Base-by-base conservation (phyloP, 2,888 invertebrate genomes). In the Tridacna gigas region DNA sequence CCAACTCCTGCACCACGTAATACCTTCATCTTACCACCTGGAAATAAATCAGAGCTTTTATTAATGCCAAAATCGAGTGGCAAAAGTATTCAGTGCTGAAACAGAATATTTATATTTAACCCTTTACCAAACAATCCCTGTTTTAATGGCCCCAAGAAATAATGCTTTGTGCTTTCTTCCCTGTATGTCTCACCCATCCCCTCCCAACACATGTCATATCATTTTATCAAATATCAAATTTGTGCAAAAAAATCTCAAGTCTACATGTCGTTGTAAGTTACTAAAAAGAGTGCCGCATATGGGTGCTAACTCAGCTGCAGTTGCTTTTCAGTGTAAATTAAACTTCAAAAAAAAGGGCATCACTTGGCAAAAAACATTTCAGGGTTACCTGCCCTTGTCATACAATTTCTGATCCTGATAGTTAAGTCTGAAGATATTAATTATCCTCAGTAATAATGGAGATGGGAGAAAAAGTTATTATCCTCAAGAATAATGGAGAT, bases 1-100 rank as follows among this genome's bases (percentile, higher is more conserved):
- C 69, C 69, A 2, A 69, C 47, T 22, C 69, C 69, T 69, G 69
- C 69, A 5, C 69, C 69, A n/a, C 45, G 37, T 25, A 69, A 69
- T 47, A 69, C 45, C 47, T 69, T 69, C 47, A 69, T 47, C 4
- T n/a, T 45, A 18, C 69, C 69, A 7, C 69, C 69, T 69, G 69
- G 18, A 45, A 69, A 45, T 61, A 61, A 12, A 61, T 0, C n/a
- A 20, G 20, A 15, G 9, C 61, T 20, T 1, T 56, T 56, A 20
- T 18, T 18, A 56, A n/a, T n/a, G n/a, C n/a, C n/a, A n/a, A n/a
- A n/a, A 12, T 13, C 2, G 4, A 22, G n/a, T 4, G 4, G 65
- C 65, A 18, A 5, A 56, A 5, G 9, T 56, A 5, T 20, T 9
- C n/a, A 20, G 3, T 20, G n/a, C 9, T 18, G 9, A n/a, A 20